Conservation (phyloP, 2,888 invertebrate genomes). For the Merodon equestris region DNA sequence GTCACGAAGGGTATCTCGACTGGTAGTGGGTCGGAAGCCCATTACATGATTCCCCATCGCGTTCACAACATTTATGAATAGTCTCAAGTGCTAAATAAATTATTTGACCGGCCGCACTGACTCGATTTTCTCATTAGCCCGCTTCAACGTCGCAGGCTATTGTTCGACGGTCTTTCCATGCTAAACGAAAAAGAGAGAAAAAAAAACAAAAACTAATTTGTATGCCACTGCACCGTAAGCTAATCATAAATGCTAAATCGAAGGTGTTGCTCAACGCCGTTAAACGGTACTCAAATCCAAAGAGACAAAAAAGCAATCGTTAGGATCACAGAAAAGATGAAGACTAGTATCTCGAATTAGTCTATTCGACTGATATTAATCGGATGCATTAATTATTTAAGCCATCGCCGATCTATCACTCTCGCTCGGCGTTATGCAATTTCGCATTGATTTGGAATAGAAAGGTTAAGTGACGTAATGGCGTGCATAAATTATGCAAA, state of each 20-base stretch:
- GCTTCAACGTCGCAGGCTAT: too few species aligned
- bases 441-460: conserved; percentile 45
- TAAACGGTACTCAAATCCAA: background rate
- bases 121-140: too few species aligned
- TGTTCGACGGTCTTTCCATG: too few species aligned
- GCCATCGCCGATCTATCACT: too few species aligned
- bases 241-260: conserved; percentile 36
- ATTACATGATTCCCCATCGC: too few species aligned
- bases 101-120: too few species aligned
- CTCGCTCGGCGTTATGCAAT: conserved; percentile 34
- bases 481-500: conserved; percentile 39
- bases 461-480: conserved; percentile 53
- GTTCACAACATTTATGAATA: too few species aligned
- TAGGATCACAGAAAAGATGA: conserved; percentile 1
- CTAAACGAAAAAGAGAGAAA: too few species aligned
- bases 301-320: background rate
- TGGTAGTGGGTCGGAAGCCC: too few species aligned
- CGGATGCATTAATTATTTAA: conserved; percentile 33
- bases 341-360: background rate
- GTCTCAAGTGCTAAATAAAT: too few species aligned
- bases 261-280: conserved; percentile 26
- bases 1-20: too few species aligned
- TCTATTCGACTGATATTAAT: background rate
- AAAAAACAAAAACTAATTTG: too few species aligned
- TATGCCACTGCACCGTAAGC: background rate